A percentile compares a stretch with the other conserved stretches of the same genome.
phyloP scores from a whole-genome alignment of 2,797 vertebrate species.

The Lophotriccus pileatus region DNA sequence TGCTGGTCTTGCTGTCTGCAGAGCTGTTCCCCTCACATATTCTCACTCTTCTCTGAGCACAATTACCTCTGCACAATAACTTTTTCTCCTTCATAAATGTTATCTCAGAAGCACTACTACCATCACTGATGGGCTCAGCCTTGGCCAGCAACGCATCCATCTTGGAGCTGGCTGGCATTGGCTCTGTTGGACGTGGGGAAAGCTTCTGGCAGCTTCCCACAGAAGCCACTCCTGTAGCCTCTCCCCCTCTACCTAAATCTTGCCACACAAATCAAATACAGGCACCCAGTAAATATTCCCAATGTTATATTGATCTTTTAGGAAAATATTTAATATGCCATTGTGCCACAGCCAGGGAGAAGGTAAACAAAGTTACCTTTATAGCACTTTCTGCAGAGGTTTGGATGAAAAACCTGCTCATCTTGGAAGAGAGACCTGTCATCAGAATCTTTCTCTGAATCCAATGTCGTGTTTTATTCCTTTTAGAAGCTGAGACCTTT shows the following conservation, averaged over 20 bases:
- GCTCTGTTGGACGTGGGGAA: background rate
- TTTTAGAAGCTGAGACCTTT: background rate
- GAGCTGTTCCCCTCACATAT: background rate
- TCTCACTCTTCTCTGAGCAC: background rate
- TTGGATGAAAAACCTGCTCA: background rate
- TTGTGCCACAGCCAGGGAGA: background rate
- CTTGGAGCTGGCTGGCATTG: background rate
- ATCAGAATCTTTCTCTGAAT: background rate
- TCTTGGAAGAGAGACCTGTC: background rate
- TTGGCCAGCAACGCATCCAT: accelerated
- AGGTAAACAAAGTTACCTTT: background rate
- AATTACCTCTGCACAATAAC: background rate
- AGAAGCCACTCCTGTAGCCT: background rate
- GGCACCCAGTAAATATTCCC: background rate
- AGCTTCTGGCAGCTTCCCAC: background rate
- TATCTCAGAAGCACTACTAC: background rate
- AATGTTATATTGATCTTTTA: background rate
- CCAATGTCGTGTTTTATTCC: background rate
- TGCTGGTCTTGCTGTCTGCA: background rate
- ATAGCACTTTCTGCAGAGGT: background rate
- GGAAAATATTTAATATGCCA: background rate
- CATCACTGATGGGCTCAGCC: background rate
- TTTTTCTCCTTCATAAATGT: background rate
- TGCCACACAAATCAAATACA: background rate
- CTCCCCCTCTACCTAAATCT: background rate